phyloP scores from a whole-genome alignment of 2,888 invertebrate species.

The Idaea biselata region DNA sequence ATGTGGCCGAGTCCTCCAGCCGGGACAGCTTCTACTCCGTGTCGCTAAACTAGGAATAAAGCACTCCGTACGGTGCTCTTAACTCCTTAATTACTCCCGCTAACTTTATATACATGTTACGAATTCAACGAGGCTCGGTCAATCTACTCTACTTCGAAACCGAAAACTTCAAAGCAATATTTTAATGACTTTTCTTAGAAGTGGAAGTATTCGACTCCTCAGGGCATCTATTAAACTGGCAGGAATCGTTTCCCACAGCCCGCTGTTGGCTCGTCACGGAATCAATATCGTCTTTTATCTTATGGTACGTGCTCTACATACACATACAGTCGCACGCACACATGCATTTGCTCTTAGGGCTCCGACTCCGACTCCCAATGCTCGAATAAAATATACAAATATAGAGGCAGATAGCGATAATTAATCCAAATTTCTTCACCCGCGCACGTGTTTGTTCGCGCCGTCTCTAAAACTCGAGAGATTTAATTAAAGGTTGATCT shows the following conservation, averaged over 20 bases:
- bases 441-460: slow-evolving; percentile 55
- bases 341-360: slow-evolving; percentile 25
- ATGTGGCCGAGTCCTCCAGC: slow-evolving; percentile 72
- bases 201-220: slow-evolving; percentile 57
- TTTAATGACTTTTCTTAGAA: slow-evolving; percentile 52
- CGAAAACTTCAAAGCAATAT: slow-evolving; percentile 37
- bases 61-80: slow-evolving; percentile 61
- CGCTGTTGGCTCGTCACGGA: slow-evolving; percentile 74
- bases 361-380: slow-evolving; percentile 19
- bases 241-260: slow-evolving; percentile 77
- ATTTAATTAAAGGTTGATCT: slow-evolving; percentile 60
- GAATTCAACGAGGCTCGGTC: slow-evolving; percentile 38
- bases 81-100: slow-evolving; percentile 69
- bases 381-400: slow-evolving; percentile 53
- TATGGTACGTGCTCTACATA: slow-evolving; percentile 74
- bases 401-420: slow-evolving; percentile 56
- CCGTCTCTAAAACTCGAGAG: slow-evolving; percentile 52
- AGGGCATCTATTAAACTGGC: slow-evolving; percentile 72
- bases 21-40: slow-evolving; percentile 49
- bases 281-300: slow-evolving; percentile 80
- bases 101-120: slow-evolving; percentile 62
- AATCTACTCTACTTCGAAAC: slow-evolving; percentile 25
- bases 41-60: slow-evolving; percentile 69
- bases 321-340: slow-evolving; percentile 44
- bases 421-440: slow-evolving; percentile 65